phyloP scores from a whole-genome alignment of 2,797 vertebrate genomes.

The Harpagifer antarcticus region DNA sequence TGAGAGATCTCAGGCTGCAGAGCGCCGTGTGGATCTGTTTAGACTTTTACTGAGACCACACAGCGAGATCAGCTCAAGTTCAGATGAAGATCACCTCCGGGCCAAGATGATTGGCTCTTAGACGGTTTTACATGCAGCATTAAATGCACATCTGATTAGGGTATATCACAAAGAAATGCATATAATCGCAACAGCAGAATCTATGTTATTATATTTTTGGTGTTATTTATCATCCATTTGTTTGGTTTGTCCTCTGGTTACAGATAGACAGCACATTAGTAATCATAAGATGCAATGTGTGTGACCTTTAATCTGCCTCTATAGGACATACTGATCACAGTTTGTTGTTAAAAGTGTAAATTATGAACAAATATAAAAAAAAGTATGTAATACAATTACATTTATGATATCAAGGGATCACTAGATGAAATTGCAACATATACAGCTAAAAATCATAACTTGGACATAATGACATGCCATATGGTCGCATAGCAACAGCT shows the following conservation, averaged over 20 bases:
- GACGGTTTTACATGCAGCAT: constrained; percentile 60
- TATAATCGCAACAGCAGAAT: constrained; percentile 8
- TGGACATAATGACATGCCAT: not conserved
- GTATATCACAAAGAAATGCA: constrained; percentile 57
- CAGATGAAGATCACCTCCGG: constrained; percentile 76
- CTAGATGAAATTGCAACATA: constrained; percentile 4
- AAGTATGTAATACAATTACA: not conserved
- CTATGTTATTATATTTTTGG: not conserved
- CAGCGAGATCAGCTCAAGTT: constrained; percentile 79
- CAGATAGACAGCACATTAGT: constrained; percentile 29
- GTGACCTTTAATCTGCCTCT: constrained; percentile 38
- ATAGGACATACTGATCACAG: constrained; percentile 50
- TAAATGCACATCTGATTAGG: constrained; percentile 65
- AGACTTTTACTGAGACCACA: constrained; percentile 84
- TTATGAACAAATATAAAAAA: constrained; percentile 38
- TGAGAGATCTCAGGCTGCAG: constrained; percentile 81
- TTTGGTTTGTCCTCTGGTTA: constrained; percentile 45
- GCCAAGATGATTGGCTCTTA: constrained; percentile 75
- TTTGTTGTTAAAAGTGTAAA: constrained; percentile 57
- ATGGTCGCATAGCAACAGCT: not conserved
- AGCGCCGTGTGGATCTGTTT: constrained; percentile 82
- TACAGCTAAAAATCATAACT: not conserved
- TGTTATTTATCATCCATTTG: constrained; percentile 18
- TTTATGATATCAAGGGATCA: not conserved
- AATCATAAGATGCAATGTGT: constrained; percentile 49